These are phyloP conservation scores for Ellobius talpinus DNA, from an alignment of 2,113 vertebrate genomes.

Conservation along the genomic window DNA sequence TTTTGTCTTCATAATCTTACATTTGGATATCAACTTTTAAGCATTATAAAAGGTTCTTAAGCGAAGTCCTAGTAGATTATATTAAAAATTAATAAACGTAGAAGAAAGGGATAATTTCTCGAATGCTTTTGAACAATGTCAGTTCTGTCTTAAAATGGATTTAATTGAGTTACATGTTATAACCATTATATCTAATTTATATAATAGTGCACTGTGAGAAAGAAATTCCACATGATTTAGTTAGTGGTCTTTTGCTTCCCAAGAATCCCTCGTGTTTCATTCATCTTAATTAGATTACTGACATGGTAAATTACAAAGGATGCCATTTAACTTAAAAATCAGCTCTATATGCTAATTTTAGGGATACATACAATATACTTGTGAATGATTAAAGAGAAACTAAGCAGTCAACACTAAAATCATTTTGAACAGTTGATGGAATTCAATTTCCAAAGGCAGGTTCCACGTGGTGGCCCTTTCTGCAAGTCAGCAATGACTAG, in stretches of 20 bases:
- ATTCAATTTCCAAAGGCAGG: not conserved
- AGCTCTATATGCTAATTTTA: slow-evolving; percentile 1
- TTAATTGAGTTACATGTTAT: not conserved
- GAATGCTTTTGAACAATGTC: not conserved
- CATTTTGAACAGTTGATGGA: not conserved
- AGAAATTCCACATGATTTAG: not conserved
- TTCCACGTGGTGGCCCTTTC: not conserved
- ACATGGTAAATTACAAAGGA: slow-evolving; percentile 36
- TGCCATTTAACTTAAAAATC: slow-evolving; percentile 29
- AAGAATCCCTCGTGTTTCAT: not conserved
- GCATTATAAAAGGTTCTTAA: slow-evolving; percentile 30
- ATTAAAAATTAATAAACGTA: not conserved
- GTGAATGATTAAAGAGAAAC: slow-evolving; percentile 10
- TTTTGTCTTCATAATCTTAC: slow-evolving; percentile 57
- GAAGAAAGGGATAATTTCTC: slow-evolving; percentile 29
- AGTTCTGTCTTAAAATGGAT: not conserved
- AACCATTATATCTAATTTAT: not conserved
- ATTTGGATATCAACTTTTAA: slow-evolving; percentile 39
- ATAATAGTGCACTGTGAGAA: not conserved
- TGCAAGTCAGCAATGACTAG: not conserved
- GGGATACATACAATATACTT: not conserved
- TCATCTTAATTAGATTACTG: slow-evolving; percentile 30
- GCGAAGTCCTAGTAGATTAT: not conserved
- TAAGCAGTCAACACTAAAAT: not conserved
- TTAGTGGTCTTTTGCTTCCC: not conserved